Percentiles rank a stretch among this genome's conserved stretches.
Evolutionary conservation across 1,140 invertebrate species (phyloP).

Genomic region (Zaprionus davidi): DNA sequence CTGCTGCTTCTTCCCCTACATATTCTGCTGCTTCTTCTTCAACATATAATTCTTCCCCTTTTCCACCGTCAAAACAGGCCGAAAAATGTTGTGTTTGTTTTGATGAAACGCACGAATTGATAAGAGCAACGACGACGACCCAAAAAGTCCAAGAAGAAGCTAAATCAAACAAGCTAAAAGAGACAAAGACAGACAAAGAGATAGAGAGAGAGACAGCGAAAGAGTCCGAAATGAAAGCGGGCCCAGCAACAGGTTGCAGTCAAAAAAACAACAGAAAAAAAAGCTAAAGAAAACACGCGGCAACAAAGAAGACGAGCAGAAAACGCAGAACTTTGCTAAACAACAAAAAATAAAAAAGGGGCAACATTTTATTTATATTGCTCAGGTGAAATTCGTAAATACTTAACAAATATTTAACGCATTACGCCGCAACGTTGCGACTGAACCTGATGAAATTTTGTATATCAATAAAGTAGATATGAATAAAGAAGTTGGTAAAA

Average conservation of each 20-base stretch:
- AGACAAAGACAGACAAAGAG: slow-evolving; percentile 11
- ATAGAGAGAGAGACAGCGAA: not conserved
- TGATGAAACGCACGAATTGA: slow-evolving; percentile 42
- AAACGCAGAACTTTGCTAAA: slow-evolving; percentile 27
- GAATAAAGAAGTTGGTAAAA: not conserved
- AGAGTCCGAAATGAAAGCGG: slow-evolving; percentile 35
- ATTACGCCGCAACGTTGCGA: not conserved
- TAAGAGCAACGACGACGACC: slow-evolving; percentile 38
- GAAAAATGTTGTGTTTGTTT: slow-evolving; percentile 35
- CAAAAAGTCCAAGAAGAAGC: slow-evolving; percentile 22
- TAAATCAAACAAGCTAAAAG: slow-evolving; percentile 19
- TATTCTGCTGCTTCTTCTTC: not conserved
- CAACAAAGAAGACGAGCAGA: slow-evolving; percentile 5
- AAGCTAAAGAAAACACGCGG: slow-evolving; percentile 19
- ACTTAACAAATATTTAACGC: not conserved
- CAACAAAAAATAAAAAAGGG: not conserved
- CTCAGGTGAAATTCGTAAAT: slow-evolving; percentile 27
- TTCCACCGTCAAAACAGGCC: slow-evolving; percentile 26
- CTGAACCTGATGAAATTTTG: not conserved
- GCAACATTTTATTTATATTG: not conserved
- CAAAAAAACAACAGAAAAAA: slow-evolving; percentile 18
- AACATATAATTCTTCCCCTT: not conserved
- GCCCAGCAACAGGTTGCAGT: slow-evolving; percentile 56
- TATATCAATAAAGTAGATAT: not conserved
- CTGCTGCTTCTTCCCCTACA: too few relatives aligned